These are phyloP conservation scores for Allophyes oxyacanthae DNA, from an alignment of 2,888 invertebrate species.

Conservation along the genomic window DNA sequence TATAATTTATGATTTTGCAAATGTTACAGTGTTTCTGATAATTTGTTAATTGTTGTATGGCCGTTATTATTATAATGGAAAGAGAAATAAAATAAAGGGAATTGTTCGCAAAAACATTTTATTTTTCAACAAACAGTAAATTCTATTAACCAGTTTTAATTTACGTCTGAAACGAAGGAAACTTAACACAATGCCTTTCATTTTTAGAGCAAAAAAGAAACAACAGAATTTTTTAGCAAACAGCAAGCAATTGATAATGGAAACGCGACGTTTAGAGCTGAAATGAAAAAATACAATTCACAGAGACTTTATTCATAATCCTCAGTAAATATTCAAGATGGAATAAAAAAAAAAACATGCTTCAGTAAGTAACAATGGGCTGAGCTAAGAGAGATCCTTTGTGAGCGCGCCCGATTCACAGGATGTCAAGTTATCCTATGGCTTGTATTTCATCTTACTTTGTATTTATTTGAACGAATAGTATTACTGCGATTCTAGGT, in stretches of 20 bases:
- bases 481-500: slow-evolving; percentile 21
- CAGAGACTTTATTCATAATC: slow-evolving; percentile 47
- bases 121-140: too few relatives aligned
- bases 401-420: slow-evolving; percentile 36
- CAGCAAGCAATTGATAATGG: slow-evolving; percentile 32
- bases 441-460: slow-evolving; percentile 45
- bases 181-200: slow-evolving; percentile 14
- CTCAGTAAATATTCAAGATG: slow-evolving; percentile 53
- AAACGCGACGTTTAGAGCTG: slow-evolving; percentile 23
- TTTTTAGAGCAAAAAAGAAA: slow-evolving; percentile 7
- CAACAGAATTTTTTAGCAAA: slow-evolving; percentile 1
- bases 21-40: too few relatives aligned
- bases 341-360: slow-evolving; percentile 50
- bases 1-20: too few relatives aligned
- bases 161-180: background rate
- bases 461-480: slow-evolving; percentile 39
- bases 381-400: slow-evolving; percentile 48
- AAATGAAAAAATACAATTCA: slow-evolving; percentile 38
- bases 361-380: slow-evolving; percentile 54
- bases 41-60: too few relatives aligned
- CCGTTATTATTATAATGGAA: too few relatives aligned
- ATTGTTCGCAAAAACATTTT: too few relatives aligned
- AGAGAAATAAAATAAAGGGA: too few relatives aligned
- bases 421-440: slow-evolving; percentile 49
- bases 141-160: slow-evolving; percentile 3